Percentiles rank a stretch among this genome's conserved stretches.
phyloP scores from a whole-genome alignment of 30 jellyfish, hydroid and myxozoan genomes.

The Pelagia noctiluca region DNA sequence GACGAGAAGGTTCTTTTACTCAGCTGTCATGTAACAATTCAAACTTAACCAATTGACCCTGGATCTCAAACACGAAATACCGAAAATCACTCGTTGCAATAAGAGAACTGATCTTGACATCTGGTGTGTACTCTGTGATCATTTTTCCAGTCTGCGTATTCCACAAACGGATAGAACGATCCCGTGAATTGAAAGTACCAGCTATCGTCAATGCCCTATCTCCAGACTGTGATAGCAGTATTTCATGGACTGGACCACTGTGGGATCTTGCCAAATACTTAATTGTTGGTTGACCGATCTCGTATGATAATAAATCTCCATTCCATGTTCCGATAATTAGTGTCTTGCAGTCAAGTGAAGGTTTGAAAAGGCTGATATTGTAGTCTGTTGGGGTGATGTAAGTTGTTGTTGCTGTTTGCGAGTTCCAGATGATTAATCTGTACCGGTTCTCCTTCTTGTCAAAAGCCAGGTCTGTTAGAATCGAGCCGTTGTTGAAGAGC shows the following conservation, averaged over 20 bases:
- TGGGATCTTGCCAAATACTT: slow-evolving; percentile 45
- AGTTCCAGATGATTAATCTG: slow-evolving; percentile 36
- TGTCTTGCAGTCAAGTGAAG: slow-evolving; percentile 6
- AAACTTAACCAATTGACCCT: slow-evolving; percentile 52
- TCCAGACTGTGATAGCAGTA: slow-evolving; percentile 23
- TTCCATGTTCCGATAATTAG: slow-evolving; percentile 54
- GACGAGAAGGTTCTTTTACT: too few species aligned
- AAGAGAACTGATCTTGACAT: slow-evolving; percentile 60
- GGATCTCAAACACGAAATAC: slow-evolving; percentile 49
- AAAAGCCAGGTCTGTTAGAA: slow-evolving; percentile 43
- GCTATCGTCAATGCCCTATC: slow-evolving; percentile 55
- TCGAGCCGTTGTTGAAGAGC: slow-evolving; percentile 32
- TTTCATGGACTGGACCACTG: slow-evolving; percentile 40
- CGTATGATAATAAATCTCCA: slow-evolving; percentile 46
- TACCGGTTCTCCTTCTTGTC: slow-evolving; percentile 25
- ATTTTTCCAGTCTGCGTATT: slow-evolving; percentile 39
- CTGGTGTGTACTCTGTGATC: slow-evolving; percentile 66
- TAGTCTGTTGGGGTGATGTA: slow-evolving; percentile 21
- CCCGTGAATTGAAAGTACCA: slow-evolving; percentile 72
- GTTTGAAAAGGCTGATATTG: slow-evolving; percentile 5
- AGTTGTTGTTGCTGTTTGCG: not conserved
- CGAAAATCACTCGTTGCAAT: slow-evolving; percentile 19
- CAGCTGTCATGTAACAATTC: slow-evolving; percentile 24
- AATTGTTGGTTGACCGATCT: not conserved
- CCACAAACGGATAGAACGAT: slow-evolving; percentile 77